These are phyloP conservation scores for Pantherophis guttatus DNA, from an alignment of 2,113 vertebrate species.

Conservation along the genomic window DNA sequence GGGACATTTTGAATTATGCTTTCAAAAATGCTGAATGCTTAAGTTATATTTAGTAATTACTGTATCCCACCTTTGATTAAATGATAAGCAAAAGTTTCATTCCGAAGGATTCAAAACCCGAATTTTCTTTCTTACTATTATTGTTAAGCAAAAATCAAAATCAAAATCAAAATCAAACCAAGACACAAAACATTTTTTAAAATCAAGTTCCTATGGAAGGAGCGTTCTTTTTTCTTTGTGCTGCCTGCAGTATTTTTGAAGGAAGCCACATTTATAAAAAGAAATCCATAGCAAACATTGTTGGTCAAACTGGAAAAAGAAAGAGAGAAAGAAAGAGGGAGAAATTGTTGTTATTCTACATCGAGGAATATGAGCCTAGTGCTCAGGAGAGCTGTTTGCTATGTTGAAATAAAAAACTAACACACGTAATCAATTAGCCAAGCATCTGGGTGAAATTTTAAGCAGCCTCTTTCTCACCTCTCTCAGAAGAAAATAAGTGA, in stretches of 20 bases:
- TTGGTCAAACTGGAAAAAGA: slow-evolving; percentile 10
- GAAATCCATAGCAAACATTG: slow-evolving; percentile 10
- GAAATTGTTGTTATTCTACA: not conserved
- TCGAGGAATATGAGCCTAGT: slow-evolving; percentile 21
- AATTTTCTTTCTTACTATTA: slow-evolving; percentile 8
- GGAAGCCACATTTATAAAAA: slow-evolving; percentile 35
- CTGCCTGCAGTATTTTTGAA: not conserved
- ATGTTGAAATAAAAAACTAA: slow-evolving; percentile 20
- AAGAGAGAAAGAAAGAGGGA: not conserved
- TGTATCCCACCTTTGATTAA: slow-evolving; percentile 48
- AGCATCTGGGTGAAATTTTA: slow-evolving; percentile 15
- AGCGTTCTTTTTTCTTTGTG: not conserved
- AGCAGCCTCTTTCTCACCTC: not conserved
- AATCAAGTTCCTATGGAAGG: not conserved
- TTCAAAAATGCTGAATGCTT: slow-evolving; percentile 44
- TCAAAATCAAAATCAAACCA: not conserved
- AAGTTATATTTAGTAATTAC: slow-evolving; percentile 41
- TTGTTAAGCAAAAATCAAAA: not conserved
- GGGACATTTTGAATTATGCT: slow-evolving; percentile 48
- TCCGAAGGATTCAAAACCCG: not conserved
- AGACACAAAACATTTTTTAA: not conserved
- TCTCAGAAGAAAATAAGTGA: slow-evolving; percentile 32
- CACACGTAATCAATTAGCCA: slow-evolving; percentile 10
- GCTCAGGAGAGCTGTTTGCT: slow-evolving; percentile 24
- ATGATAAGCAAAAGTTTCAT: slow-evolving; percentile 14